A percentile compares a stretch with the other conserved stretches of the same genome.
These are phyloP conservation scores for Osmerus mordax DNA, from an alignment of 2,113 vertebrate genomes.

Conservation along the genomic window DNA sequence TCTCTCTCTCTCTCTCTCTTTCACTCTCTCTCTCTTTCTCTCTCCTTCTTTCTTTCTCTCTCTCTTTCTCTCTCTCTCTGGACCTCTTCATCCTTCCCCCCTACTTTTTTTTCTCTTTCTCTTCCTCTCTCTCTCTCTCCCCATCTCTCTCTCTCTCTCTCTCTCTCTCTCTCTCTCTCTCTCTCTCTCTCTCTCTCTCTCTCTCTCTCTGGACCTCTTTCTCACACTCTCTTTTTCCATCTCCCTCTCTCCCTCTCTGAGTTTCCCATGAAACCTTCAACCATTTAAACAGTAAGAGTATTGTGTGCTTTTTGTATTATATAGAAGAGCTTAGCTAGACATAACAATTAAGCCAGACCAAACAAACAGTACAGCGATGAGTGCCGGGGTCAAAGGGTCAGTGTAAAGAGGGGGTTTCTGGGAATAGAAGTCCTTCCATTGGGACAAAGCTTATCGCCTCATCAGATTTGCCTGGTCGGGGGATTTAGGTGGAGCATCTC, in stretches of 20 bases:
- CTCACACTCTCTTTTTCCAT: not conserved
- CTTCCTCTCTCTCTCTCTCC: not conserved
- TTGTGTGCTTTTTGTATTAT: constrained; percentile 1
- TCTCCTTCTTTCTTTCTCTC: not conserved
- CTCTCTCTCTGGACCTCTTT: not conserved
- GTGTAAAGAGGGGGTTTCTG: not conserved
- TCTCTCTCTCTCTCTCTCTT: not conserved
- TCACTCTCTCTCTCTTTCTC: not conserved
- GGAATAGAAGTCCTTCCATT: not conserved
- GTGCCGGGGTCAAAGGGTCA: constrained; percentile 9
- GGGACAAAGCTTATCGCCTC: not conserved
- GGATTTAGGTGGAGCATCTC: not conserved
- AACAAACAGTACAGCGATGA: not conserved
- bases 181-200: not conserved
- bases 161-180: not conserved
- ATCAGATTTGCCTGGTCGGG: not conserved
- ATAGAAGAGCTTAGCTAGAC: constrained; percentile 4
- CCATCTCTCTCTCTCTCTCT: not conserved
- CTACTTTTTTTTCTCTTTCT: not conserved
- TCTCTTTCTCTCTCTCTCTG: not conserved
- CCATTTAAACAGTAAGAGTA: not conserved
- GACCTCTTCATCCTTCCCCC: not conserved
- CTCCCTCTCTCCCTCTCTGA: not conserved
- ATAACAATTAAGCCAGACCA: not conserved
- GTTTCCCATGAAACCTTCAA: constrained; percentile 5